Evolutionary conservation across 2,888 invertebrate species (phyloP).

Genomic region (Brachyptera putata): DNA sequence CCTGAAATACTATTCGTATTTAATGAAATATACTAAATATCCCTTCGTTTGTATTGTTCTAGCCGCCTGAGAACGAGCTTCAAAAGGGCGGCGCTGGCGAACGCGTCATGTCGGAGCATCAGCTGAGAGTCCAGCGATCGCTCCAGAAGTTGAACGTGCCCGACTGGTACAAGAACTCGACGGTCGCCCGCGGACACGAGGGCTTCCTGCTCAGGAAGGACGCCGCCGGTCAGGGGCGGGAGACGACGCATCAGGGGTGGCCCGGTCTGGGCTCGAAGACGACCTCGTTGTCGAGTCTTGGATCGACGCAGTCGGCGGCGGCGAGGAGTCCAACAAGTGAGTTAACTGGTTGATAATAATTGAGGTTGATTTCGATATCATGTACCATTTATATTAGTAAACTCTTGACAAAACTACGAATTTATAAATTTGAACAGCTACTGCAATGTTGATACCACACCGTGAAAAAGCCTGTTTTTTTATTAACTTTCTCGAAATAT

Average conservation of each 20-base stretch:
- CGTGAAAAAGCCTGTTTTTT: too few relatives aligned
- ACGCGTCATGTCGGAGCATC: slow-evolving; percentile 87
- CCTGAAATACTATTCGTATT: too few relatives aligned
- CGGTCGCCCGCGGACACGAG: slow-evolving; percentile 60
- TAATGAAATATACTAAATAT: too few relatives aligned
- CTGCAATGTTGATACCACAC: too few relatives aligned
- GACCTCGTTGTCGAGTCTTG: slow-evolving; percentile 61
- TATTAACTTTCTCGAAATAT: too few relatives aligned
- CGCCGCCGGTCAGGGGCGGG: slow-evolving; percentile 41
- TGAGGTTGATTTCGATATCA: too few relatives aligned
- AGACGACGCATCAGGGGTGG: slow-evolving; percentile 54
- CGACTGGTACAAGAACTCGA: slow-evolving; percentile 85
- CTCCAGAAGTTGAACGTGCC: slow-evolving; percentile 91
- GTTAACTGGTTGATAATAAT: too few relatives aligned
- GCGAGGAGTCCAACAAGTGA: slow-evolving; percentile 32
- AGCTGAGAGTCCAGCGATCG: slow-evolving; percentile 87
- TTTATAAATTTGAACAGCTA: too few relatives aligned
- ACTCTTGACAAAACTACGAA: too few relatives aligned
- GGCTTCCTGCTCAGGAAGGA: slow-evolving; percentile 73
- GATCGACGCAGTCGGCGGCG: slow-evolving; percentile 39
- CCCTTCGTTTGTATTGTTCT: slow-evolving; percentile 44
- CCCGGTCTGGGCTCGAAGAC: slow-evolving; percentile 73
- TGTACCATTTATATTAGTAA: too few relatives aligned
- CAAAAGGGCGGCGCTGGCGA: slow-evolving; percentile 67
- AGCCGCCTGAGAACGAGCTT: slow-evolving; percentile 93